phyloP scores from a whole-genome alignment of 2,888 invertebrate genomes.

The Choreutis nemorana region DNA sequence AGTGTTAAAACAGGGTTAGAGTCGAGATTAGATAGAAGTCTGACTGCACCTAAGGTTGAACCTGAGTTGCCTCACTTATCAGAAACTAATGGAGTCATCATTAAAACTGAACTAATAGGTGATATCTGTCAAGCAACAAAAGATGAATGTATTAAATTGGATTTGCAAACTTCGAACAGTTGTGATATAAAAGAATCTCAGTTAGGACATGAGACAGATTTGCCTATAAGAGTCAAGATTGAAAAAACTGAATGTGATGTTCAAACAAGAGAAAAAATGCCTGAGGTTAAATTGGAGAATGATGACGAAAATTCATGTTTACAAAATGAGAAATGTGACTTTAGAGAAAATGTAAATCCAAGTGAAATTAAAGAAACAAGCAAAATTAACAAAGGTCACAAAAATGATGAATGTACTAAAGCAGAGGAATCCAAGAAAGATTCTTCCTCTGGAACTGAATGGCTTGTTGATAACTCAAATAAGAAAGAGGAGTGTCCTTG shows the following conservation, averaged over 20 bases:
- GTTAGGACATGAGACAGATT: constrained; percentile 26
- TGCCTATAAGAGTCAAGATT: constrained; percentile 19
- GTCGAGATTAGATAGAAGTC: constrained; percentile 30
- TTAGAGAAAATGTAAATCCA: constrained; percentile 61
- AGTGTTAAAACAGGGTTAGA: constrained; percentile 29
- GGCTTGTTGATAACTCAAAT: constrained; percentile 53
- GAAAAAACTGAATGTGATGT: constrained; percentile 24
- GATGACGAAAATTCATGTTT: constrained; percentile 39
- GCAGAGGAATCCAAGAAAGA: constrained; percentile 48
- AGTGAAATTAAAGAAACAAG: constrained; percentile 50
- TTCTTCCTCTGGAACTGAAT: constrained; percentile 40
- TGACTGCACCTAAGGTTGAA: constrained; percentile 35
- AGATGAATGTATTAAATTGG: constrained; percentile 22
- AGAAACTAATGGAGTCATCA: constrained; percentile 25
- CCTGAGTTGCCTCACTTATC: constrained; percentile 26
- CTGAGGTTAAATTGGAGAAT: constrained; percentile 30
- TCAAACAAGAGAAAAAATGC: constrained; percentile 30
- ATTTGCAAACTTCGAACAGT: constrained; percentile 19
- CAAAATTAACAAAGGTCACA: constrained; percentile 43
- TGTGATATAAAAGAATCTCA: constrained; percentile 53
- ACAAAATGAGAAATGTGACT: constrained; percentile 55
- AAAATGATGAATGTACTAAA: constrained; percentile 35
- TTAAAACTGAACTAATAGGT: constrained; percentile 27
- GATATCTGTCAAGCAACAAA: too few species aligned
- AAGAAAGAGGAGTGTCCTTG: constrained; percentile 58